Evolutionary conservation across 2,113 vertebrate species (phyloP).

Genomic region (Oryzias woworae): DNA sequence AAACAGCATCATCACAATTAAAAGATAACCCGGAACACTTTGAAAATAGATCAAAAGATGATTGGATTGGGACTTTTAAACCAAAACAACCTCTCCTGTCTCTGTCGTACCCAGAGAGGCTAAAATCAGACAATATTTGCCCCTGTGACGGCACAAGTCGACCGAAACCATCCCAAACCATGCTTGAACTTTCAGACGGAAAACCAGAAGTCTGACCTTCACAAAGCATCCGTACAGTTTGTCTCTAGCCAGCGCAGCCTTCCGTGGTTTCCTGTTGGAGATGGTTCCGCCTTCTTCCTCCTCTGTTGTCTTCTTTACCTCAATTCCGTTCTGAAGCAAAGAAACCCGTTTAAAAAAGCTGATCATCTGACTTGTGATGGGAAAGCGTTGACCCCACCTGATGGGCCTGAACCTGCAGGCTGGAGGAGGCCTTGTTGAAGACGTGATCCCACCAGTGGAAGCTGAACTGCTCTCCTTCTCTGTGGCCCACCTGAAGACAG

Average conservation of each 20-base stretch:
- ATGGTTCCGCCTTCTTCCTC: slow-evolving; percentile 61
- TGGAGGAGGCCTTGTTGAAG: slow-evolving; percentile 88
- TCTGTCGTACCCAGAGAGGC: too few relatives aligned
- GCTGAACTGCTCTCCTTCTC: slow-evolving; percentile 86
- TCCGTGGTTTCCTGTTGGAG: slow-evolving; percentile 77
- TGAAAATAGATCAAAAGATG: too few relatives aligned
- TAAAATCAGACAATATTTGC: too few relatives aligned
- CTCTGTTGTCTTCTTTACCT: slow-evolving; percentile 69
- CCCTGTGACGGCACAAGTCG: too few relatives aligned
- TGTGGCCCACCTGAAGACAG: slow-evolving; percentile 84
- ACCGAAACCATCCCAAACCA: too few relatives aligned
- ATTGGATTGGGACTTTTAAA: too few relatives aligned
- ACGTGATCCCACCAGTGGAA: slow-evolving; percentile 97
- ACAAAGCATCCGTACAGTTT: slow-evolving; percentile 89
- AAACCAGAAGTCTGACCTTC: slow-evolving; percentile 78
- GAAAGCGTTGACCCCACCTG: slow-evolving; percentile 70
- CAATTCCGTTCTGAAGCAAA: slow-evolving; percentile 78
- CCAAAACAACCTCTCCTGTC: too few relatives aligned
- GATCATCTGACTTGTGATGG: not conserved
- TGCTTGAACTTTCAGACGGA: not conserved
- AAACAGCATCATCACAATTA: too few relatives aligned
- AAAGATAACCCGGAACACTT: too few relatives aligned
- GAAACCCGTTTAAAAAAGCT: not conserved
- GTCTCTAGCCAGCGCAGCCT: slow-evolving; percentile 49
- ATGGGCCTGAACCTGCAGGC: slow-evolving; percentile 80